A percentile compares a stretch with the other conserved stretches of the same genome.
phyloP scores from a whole-genome alignment of 92 coral and sea anemone species.

The Palythoa grandiflora region DNA sequence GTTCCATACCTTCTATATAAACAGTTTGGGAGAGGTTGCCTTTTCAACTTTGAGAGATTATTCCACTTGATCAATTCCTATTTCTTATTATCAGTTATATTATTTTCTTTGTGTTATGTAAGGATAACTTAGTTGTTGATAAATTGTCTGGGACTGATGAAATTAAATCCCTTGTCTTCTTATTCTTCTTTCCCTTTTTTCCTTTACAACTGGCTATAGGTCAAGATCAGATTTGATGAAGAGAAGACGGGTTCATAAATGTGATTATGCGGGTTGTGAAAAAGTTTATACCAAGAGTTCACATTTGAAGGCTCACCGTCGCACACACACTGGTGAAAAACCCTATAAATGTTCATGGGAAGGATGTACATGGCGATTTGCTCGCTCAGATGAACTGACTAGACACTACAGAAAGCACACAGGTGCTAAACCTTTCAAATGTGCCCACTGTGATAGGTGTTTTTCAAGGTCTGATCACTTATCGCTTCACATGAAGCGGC shows the following conservation, averaged over 20 bases:
- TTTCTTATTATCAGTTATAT: no score
- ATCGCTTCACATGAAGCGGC: conserved; percentile 99
- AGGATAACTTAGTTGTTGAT: no score
- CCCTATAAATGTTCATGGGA: conserved; percentile 99
- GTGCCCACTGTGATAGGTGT: conserved; percentile 97
- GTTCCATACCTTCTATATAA: no score
- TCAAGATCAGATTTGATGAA: conserved; percentile 82
- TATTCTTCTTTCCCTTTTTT: background rate
- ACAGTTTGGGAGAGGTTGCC: no score
- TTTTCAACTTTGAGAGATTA: no score
- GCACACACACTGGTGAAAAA: conserved; percentile 99
- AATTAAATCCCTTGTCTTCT: background rate
- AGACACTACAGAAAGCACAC: conserved; percentile 99
- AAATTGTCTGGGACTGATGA: no score
- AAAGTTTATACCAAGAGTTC: conserved; percentile 99
- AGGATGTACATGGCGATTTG: conserved; percentile 99
- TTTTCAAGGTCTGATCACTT: conserved; percentile 99
- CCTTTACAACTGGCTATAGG: conserved; percentile 10
- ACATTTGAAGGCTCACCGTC: conserved; percentile 97
- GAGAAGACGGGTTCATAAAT: conserved; percentile 92
- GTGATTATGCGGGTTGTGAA: conserved; percentile 99
- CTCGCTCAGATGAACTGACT: conserved; percentile 99
- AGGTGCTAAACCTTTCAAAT: conserved; percentile 98
- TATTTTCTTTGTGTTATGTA: no score
- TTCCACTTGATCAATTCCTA: no score